Evolutionary conservation across 2,113 vertebrate genomes (phyloP), one percentile per base, ranked within the genome.

Genomic region (Thalassoma bifasciatum): DNA sequence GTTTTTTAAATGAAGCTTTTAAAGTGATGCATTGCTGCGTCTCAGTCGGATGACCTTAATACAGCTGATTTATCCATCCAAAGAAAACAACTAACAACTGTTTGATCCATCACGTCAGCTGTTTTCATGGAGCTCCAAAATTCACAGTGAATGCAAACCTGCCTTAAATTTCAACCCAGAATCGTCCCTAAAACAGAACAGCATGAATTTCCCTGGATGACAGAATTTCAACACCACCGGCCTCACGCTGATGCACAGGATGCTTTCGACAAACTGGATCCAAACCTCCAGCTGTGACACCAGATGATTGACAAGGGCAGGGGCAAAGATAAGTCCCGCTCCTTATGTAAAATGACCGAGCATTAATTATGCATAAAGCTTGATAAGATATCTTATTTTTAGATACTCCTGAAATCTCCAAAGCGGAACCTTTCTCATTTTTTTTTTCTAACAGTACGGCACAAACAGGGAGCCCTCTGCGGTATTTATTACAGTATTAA

Each of bases 301-400:
- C 10, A 62, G 61, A 58, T 86, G 86, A 91, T 76, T 83, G 88
- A 60, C 85, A 89, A 86, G 86, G 85, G 77, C 86, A 76, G 34
- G 16, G 57, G 42, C 54, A 78, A 36, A 82, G 63, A 88, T 72
- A 84, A 86, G 54, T 72, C 77, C 52, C 21, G 37, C 66, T 82
- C 81, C 70, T 84, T 65, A 70, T 79, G 74, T 86, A 81, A 91
- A 89, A 86, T 88, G 82, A 82, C 81, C 82, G 52, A 21, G 34
- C 76, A 80, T 91, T 83, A 84, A 91, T 91, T 86, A 91, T 91
- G 78, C 47, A 91, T 86, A 42, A 58, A 58, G 53, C 74, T 74
- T 82, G 88, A 90, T 89, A 78, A 88, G 86, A 72, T 61, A 22
- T 70, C 75, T 81, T 86, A 88, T 90, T 88, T 90, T 88, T 82